Evolutionary conservation across 2,888 invertebrate genomes (phyloP).

Genomic region (Hesperia comma): DNA sequence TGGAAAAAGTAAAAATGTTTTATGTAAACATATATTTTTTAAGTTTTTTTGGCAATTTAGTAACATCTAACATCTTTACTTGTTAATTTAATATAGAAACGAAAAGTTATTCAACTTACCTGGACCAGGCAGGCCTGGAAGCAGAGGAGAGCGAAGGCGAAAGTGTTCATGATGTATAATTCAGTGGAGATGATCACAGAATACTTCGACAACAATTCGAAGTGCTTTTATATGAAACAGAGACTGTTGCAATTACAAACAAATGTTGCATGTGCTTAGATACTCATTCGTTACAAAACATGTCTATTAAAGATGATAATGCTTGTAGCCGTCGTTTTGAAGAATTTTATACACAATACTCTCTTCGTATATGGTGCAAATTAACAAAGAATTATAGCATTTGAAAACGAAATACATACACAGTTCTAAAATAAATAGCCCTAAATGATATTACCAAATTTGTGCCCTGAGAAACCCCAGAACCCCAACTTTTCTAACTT

Average conservation of each 20-base stretch:
- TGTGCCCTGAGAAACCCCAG: neutral
- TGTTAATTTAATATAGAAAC: too few species aligned
- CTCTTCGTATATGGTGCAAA: too few species aligned
- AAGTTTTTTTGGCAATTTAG: too few species aligned
- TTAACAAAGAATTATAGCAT: too few species aligned
- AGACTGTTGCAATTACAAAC: slow-evolving; percentile 7
- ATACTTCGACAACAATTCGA: slow-evolving; percentile 12
- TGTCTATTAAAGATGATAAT: neutral
- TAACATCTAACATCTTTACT: too few species aligned
- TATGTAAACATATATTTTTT: too few species aligned
- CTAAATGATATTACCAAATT: too few species aligned
- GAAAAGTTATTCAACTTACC: slow-evolving; percentile 39
- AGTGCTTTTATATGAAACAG: slow-evolving; percentile 21
- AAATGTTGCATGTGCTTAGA: slow-evolving; percentile 4
- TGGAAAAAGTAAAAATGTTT: neutral
- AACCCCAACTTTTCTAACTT: neutral
- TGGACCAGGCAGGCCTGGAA: slow-evolving; percentile 53
- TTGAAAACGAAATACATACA: too few species aligned
- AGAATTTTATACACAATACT: too few species aligned
- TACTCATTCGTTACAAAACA: neutral
- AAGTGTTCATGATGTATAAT: slow-evolving; percentile 45
- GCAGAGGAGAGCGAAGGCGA: slow-evolving; percentile 48
- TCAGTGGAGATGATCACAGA: slow-evolving; percentile 13
- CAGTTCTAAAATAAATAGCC: too few species aligned
- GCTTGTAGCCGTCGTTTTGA: neutral